phyloP scores from a whole-genome alignment of 2,113 vertebrate species.

The Antechinus flavipes region DNA sequence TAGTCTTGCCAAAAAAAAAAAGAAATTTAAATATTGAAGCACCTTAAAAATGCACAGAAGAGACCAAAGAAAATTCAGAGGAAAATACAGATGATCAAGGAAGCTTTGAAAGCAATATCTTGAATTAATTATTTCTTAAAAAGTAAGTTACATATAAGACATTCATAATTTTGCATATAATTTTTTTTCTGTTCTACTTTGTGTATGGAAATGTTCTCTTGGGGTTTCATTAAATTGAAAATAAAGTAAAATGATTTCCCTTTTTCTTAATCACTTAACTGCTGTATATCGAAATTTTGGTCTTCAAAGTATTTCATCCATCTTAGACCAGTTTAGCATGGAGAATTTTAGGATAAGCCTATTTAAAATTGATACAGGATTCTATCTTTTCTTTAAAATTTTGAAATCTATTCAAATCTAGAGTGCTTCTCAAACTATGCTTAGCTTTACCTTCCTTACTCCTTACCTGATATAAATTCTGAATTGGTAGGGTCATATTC shows the following conservation, averaged over 20 bases:
- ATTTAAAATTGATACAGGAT: neutral
- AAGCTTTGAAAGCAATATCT: neutral
- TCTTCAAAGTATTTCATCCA: neutral
- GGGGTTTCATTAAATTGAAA: neutral
- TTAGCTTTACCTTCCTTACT: neutral
- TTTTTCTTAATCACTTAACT: neutral
- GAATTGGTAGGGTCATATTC: neutral
- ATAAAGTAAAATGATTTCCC: neutral
- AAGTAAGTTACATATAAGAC: neutral
- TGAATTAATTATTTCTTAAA: neutral
- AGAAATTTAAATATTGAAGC: neutral
- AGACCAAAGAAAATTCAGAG: neutral
- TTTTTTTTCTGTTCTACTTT: neutral
- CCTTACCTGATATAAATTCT: neutral
- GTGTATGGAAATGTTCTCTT: neutral
- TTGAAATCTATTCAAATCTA: neutral
- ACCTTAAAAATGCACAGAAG: neutral
- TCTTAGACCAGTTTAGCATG: neutral
- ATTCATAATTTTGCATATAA: neutral
- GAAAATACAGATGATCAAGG: neutral
- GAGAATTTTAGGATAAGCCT: neutral
- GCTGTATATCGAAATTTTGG: neutral
- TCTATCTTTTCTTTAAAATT: neutral
- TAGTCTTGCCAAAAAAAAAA: neutral
- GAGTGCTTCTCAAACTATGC: neutral